Conservation (phyloP, 2,888 invertebrate genomes). For the Tenthredo amoena region DNA sequence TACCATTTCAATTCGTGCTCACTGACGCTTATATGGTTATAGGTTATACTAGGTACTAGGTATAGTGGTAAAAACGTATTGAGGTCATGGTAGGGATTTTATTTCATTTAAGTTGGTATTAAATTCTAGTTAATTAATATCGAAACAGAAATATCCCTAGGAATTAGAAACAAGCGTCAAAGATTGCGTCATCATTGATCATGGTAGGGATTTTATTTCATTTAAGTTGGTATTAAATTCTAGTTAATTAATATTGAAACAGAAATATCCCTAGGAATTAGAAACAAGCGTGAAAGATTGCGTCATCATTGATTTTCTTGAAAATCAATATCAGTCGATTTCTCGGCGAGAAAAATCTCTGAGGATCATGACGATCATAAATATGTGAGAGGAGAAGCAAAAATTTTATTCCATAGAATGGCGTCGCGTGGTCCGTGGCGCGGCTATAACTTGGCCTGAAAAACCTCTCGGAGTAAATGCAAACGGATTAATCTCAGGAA, state of each 20-base stretch:
- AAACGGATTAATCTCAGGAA: constrained; percentile 45
- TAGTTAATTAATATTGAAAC: background rate
- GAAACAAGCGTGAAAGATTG: background rate
- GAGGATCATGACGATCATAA: background rate
- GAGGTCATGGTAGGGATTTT: background rate
- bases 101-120: background rate
- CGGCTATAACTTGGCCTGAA: constrained; percentile 5
- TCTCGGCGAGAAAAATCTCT: background rate
- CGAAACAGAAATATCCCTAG: background rate
- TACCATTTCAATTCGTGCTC: constrained; percentile 47
- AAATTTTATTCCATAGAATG: background rate
- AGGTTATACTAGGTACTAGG: background rate
- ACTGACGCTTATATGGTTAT: constrained; percentile 12
- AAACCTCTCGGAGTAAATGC: constrained; percentile 1
- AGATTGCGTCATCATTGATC: background rate
- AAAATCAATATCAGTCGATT: background rate
- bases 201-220: background rate
- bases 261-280: background rate
- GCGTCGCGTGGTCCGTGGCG: constrained; percentile 1
- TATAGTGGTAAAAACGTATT: background rate
- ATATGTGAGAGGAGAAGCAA: background rate
- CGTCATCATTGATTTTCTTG: background rate
- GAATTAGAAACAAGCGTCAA: background rate
- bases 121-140: background rate
- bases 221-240: background rate